Percentiles rank a stretch among this genome's conserved stretches.
Conservation (phyloP, 2,888 invertebrate species). For the Pachycephus smyrnensis region DNA sequence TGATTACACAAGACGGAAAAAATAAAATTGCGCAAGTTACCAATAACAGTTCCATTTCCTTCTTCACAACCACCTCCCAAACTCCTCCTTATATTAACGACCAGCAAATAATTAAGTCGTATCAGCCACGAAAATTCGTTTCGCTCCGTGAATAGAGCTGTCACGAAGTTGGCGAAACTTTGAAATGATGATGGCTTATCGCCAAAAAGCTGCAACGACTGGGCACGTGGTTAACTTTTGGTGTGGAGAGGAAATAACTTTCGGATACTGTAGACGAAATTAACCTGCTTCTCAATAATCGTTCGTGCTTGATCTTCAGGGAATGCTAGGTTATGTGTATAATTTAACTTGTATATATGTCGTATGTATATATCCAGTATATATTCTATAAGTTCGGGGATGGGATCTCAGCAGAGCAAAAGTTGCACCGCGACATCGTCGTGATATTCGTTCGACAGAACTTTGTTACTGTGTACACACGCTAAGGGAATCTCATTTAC, state of each 20-base stretch:
- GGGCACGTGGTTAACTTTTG: neutral
- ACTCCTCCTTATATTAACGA: neutral
- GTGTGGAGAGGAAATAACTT: neutral
- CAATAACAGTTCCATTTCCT: neutral
- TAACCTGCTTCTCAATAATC: neutral
- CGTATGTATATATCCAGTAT: neutral
- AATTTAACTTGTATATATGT: neutral
- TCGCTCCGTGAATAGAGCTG: conserved; percentile 34
- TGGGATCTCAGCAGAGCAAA: neutral
- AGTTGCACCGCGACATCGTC: neutral
- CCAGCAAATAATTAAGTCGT: neutral
- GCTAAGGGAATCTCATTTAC: conserved; percentile 1
- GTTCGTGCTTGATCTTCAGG: neutral
- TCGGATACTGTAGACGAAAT: neutral
- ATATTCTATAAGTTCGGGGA: neutral
- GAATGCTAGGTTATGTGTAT: neutral
- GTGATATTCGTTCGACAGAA: neutral
- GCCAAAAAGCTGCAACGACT: neutral
- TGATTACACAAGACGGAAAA: neutral
- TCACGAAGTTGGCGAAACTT: conserved; percentile 23
- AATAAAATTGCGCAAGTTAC: neutral
- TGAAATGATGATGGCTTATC: conserved; percentile 5
- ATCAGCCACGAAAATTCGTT: conserved; percentile 26
- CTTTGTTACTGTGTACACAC: conserved; percentile 1
- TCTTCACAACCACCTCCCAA: neutral